Conservation (phyloP, 2,113 vertebrate species). For the Lanius ludovicianus region DNA sequence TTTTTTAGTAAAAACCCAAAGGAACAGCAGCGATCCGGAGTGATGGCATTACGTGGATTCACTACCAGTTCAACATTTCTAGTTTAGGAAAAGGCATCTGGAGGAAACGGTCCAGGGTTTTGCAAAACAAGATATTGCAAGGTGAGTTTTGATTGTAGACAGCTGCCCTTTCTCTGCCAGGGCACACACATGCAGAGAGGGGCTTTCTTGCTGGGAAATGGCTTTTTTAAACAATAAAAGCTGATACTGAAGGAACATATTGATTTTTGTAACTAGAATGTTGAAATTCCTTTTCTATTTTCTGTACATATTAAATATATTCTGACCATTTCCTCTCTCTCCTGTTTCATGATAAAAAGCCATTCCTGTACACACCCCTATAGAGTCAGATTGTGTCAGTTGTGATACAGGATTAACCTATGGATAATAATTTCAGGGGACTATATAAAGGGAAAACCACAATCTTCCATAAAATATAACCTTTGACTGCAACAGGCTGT, state of each 20-base stretch:
- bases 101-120: background rate
- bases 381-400: background rate
- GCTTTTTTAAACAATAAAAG: background rate
- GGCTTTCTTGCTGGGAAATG: background rate
- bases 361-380: background rate
- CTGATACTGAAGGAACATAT: background rate
- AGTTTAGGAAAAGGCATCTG: background rate
- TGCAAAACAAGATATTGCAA: background rate
- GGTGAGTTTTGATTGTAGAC: background rate
- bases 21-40: background rate
- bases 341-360: background rate
- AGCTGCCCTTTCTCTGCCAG: background rate
- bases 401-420: background rate
- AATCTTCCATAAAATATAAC: background rate
- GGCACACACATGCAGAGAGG: background rate
- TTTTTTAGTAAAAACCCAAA: background rate
- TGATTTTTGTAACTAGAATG: background rate
- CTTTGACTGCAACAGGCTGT: background rate
- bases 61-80: fast-evolving
- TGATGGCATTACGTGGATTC: fast-evolving
- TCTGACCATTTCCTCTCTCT: background rate
- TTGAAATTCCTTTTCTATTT: background rate
- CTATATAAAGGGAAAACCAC: background rate
- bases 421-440: background rate
- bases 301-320: background rate